Base-by-base conservation (phyloP, 2,888 invertebrate genomes). In the Chymomyza caudatula region DNA sequence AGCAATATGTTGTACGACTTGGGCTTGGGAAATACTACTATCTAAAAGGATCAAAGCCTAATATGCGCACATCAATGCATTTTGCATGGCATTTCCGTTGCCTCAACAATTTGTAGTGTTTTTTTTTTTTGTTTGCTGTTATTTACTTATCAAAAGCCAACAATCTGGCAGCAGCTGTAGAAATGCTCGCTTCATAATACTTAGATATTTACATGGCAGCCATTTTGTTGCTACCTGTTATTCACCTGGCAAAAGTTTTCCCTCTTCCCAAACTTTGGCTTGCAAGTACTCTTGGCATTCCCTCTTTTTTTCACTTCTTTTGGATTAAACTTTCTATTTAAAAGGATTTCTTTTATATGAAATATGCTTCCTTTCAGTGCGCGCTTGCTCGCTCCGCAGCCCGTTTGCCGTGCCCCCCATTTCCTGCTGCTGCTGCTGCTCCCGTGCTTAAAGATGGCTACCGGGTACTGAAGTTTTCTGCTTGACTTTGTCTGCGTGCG, bases 271-370 rank as follows among this genome's bases (percentile, higher is more conserved):
- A 37, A 54, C 19, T 4, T 23, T 19, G 15, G 17, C 29, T 25
- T 13, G 54, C 25, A 29, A 54, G 29, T 11, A 29, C 15, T 51
- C 17, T 58, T 23, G 22, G 22, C 6, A 20, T 23, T 19, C 4
- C 37, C 42, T 42, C 51, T 59, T 8, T 19, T 47, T 23, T 47
- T 54, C 20, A 42, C 56, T 56, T 37, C 42, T 29, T 29, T 72
- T 63, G 84, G 78, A 72, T 80, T 81, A 78, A 81, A 85, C 65
- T 86, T 86, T 74, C 73, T 70, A 74, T 86, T 84, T 84, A 84
- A 81, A 84, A 72, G 82, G 82, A 82, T 84, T 82, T 86, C 78
- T 76, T 86, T 74, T 78, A 68, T 81, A 78, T 81, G 77, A 78
- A 82, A 86, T 82, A 84, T 85, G 86, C 77, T 82, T 73, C 67